Base-by-base conservation (phyloP, 2,797 vertebrate species). In the Sebastes ruberrimus region DNA sequence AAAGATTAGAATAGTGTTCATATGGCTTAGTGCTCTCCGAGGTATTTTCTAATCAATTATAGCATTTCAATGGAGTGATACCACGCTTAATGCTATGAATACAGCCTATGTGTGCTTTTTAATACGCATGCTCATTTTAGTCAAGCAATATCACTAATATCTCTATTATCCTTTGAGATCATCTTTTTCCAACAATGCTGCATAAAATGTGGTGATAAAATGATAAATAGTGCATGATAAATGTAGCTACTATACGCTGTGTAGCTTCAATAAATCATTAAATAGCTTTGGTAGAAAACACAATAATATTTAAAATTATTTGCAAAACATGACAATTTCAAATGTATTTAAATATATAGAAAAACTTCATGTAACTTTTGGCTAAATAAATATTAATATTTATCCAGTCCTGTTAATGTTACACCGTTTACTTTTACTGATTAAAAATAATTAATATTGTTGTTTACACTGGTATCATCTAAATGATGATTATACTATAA, bases 41-140 rank as follows among this genome's bases (percentile, higher is more conserved):
- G 72, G 67, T 77, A 86, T 91, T 91, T 94, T 94, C 86, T 93
- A 94, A 94, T 94, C 87, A 93, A 90, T 93, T 93, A 93, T 77
- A 68, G 87, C 81, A 91, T 93, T 93, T 89, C 74, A 87, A 53
- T 83, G 87, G 74, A 92, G 88, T 86, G 93, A 95, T 94, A 92
- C 82, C 86, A 89, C 88, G 88, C 86, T 91, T 81, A 88, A 92
- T 86, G 89, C 86, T 92, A 93, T 91, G 87, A 93, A 93, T 89
- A 86, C 83, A 89, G 89, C 82, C 82, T 76, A 78, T 78, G 80
- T 55, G 66, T 42, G 76, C 27, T 56, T 72, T 81, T 82, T 87
- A 84, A 84, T 89, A 87, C 73, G 70, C 80, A 60, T 80, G 79
- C 74, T 83, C 76, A 23, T 82, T 89, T 87, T 79, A 57, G 53